phyloP scores from a whole-genome alignment of 2,797 vertebrate species.

The Spinus pinus region DNA sequence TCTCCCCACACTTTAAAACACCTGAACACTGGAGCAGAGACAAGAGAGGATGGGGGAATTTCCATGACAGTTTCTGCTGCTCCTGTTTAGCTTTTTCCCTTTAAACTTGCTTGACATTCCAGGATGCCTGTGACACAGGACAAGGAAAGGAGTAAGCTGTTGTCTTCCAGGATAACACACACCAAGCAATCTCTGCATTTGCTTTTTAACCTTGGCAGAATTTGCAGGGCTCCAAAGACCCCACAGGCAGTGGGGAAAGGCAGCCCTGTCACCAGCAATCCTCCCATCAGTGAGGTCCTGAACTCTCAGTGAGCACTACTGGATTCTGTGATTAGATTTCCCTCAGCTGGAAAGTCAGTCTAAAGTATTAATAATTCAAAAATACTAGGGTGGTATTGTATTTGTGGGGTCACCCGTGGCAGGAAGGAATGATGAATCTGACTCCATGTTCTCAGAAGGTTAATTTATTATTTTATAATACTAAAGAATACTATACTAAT shows the following conservation, averaged over 20 bases:
- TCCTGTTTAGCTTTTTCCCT: not conserved
- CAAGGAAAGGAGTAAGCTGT: not conserved
- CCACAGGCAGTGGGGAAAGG: not conserved
- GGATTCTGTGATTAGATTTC: not conserved
- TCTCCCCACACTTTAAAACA: not conserved
- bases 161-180: not conserved
- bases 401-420: not conserved
- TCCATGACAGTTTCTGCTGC: not conserved
- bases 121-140: not conserved
- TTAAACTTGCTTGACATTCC: not conserved
- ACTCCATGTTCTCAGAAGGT: not conserved
- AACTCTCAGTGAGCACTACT: not conserved
- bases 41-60: not conserved
- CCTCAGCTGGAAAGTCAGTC: not conserved
- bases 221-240: not conserved
- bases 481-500: not conserved
- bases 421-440: not conserved
- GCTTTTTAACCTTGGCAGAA: no score
- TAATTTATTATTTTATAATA: not conserved
- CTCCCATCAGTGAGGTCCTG: not conserved
- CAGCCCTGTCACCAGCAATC: not conserved
- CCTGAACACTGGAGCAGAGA: not conserved
- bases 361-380: not conserved
- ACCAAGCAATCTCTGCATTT: not conserved
- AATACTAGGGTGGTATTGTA: not conserved